Evolutionary conservation across 2,888 invertebrate genomes (phyloP), one percentile per base, ranked within the genome.

Genomic region (Leptarthrus brevirostris): DNA sequence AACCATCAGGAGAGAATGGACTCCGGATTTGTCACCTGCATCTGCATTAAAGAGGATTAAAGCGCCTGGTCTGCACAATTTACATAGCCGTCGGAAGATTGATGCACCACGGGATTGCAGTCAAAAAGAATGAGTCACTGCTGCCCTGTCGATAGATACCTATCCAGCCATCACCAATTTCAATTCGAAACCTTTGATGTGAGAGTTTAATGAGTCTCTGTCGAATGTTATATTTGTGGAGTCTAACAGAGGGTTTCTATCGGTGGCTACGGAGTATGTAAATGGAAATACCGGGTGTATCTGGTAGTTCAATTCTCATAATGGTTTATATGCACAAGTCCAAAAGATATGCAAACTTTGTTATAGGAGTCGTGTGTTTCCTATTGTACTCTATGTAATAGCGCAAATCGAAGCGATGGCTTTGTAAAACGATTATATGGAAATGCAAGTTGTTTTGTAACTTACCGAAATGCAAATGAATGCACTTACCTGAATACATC

Each of bases 21-120:
- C 66, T 66, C 16, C 47, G 66, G 47, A 66, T 66, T 61, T 66
- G 66, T 66, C 66, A 66, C 66, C 66, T 66, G 66, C 49, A 47
- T 47, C 47, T 66, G 49, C 30, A 66, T 47, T 47, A 66, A 66
- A 66, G 66, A 26, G 66, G 66, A 66, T 66, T 66, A 58, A 34
- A 66, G 47, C 16, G 26, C 26, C 47, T 14, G 49, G 66, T 66
- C 47, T 66, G 66, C 49, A 47, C 66, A 47, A 66, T 66, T 66
- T 66, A 26, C 66, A 66, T 66, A 66, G 66, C 49, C 66, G 26
- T 24, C 66, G 49, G 66, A 66, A 66, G 66, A 66, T 30, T 49
- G 49, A 22, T 66, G 66, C 49, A 66, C 47, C 66, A 49, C 3
- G 12, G 66, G 66, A 24, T 47, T 16, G 24, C 47, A 16, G 36